Evolutionary conservation across 2,797 vertebrate species (phyloP).

Genomic region (Thripadectes ignobilis): DNA sequence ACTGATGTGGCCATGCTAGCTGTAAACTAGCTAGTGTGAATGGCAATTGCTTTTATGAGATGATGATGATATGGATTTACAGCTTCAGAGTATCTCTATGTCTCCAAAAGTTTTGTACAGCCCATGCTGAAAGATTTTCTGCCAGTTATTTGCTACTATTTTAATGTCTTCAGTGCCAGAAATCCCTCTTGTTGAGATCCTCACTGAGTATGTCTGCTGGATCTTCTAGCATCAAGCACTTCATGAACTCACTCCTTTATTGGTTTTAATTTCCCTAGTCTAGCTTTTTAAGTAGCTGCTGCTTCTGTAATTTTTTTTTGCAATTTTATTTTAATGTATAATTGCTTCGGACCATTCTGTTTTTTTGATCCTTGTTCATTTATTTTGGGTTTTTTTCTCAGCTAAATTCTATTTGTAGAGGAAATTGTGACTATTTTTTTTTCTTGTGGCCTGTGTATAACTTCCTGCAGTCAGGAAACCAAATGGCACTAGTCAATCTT

Average conservation of each 20-base stretch:
- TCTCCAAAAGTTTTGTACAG: background rate
- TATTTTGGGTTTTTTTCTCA: background rate
- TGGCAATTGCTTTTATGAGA: background rate
- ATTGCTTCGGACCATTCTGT: background rate
- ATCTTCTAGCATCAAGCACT: background rate
- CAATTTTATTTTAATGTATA: too few relatives aligned
- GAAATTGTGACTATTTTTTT: background rate
- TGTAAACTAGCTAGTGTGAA: background rate
- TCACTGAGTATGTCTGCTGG: background rate
- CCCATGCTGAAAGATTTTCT: background rate
- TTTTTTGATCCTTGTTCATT: background rate
- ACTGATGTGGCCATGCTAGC: background rate
- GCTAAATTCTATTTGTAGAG: background rate
- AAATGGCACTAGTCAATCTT: constrained; percentile 8
- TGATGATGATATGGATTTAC: background rate
- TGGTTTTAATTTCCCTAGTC: background rate
- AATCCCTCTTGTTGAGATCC: background rate
- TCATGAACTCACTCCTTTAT: background rate
- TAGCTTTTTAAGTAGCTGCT: background rate
- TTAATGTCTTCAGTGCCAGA: background rate
- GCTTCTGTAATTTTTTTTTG: background rate
- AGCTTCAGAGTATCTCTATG: background rate
- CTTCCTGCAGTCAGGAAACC: background rate
- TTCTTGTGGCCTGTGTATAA: background rate
- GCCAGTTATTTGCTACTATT: background rate